Evolutionary conservation across 1,140 invertebrate species (phyloP).

Genomic region (Sycobia sp.): DNA sequence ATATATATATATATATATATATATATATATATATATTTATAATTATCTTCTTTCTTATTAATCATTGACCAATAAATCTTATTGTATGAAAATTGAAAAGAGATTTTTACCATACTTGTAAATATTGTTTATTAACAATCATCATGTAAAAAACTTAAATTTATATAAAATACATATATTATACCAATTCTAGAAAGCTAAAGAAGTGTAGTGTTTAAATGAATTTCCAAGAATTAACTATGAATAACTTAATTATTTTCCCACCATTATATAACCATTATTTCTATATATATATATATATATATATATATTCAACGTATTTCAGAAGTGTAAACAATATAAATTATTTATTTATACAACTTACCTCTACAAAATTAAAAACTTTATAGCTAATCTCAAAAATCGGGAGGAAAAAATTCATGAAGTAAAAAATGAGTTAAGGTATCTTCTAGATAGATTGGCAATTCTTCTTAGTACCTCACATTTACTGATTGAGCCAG

Average conservation of each 20-base stretch:
- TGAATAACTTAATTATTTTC: background rate
- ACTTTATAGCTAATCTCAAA: background rate
- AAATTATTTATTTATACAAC: background rate
- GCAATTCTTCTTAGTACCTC: constrained; percentile 72
- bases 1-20: no score
- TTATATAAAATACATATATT: no score
- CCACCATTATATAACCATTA: background rate
- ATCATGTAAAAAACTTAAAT: no score
- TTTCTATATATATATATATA: background rate
- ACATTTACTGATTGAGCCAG: constrained; percentile 73
- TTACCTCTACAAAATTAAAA: background rate
- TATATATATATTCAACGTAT: background rate
- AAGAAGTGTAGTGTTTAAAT: no score
- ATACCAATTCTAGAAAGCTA: no score
- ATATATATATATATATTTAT: no score
- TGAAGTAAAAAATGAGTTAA: constrained; percentile 68
- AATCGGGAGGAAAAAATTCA: constrained; percentile 60
- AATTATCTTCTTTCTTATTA: no score
- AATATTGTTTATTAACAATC: no score
- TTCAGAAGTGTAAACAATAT: background rate
- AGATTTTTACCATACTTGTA: no score
- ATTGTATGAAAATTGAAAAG: no score
- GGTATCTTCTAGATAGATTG: constrained; percentile 70
- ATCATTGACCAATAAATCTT: no score
- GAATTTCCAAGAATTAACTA: background rate